Evolutionary conservation across 2,797 vertebrate genomes (phyloP).

Genomic region (Crenuchus spilurus): DNA sequence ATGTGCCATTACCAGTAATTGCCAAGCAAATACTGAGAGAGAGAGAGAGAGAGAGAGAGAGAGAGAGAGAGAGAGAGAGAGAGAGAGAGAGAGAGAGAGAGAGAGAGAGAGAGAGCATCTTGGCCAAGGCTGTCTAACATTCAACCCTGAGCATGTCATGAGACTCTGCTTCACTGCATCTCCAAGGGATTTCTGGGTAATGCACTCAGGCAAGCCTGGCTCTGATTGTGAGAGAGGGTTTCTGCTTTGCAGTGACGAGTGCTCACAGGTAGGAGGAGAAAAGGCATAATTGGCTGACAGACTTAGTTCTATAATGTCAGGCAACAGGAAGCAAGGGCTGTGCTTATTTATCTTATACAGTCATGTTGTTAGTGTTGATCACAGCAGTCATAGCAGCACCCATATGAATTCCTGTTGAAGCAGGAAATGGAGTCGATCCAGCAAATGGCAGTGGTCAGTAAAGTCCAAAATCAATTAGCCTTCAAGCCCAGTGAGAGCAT

Average conservation of each 20-base stretch:
- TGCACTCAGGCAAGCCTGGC: slow-evolving; percentile 21
- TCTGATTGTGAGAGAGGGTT: neutral
- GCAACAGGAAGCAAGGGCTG: neutral
- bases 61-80: neutral
- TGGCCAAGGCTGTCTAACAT: slow-evolving; percentile 34
- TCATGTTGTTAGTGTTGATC: neutral
- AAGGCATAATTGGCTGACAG: neutral
- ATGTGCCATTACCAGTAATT: slow-evolving; percentile 53
- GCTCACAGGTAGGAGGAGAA: neutral
- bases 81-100: slow-evolving; percentile 9
- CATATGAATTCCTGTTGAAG: neutral
- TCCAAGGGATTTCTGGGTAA: slow-evolving; percentile 26
- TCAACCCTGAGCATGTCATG: slow-evolving; percentile 37
- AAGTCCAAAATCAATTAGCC: neutral
- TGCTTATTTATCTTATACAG: too few relatives aligned
- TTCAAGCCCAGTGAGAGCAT: neutral
- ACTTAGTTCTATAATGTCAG: neutral
- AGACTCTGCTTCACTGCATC: slow-evolving; percentile 41
- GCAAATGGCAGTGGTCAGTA: neutral
- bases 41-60: slow-evolving; percentile 12
- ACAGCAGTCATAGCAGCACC: neutral
- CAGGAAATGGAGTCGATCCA: neutral
- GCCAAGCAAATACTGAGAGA: slow-evolving; percentile 35
- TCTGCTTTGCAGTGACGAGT: neutral
- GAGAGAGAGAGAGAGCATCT: neutral